Base-by-base conservation (phyloP, 2,797 vertebrate species). In the Pygocentrus nattereri region DNA sequence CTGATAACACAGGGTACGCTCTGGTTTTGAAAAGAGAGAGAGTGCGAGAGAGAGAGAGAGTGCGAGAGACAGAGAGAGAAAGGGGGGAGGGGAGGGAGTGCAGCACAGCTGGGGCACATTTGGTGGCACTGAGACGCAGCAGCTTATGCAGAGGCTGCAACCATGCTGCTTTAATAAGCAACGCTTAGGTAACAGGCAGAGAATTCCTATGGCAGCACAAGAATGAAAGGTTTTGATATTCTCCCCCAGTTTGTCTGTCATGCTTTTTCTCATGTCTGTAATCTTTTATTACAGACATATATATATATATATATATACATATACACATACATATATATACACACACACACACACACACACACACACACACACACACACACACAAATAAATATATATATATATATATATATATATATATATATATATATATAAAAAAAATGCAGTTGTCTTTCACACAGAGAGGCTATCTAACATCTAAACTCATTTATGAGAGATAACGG, bases 1-100 rank as follows among this genome's bases (percentile, higher is more conserved):
- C 88, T 58, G 89, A 92, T 93, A 94, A 93, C 87, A 80, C 61
- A 81, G 56, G 83, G 81, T 90, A 90, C 88, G 71, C 31, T 81
- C 76, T 76, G 79, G 76, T 82, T 82, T 82, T 89, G 88, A 31
- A 90, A 81, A 70, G 50, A 56, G 49, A 49, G 34, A 23, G 41
- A 50, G n/a, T 38, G 41, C n/a, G 69, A 13, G 87, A 88, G 50
- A 89, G 80, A 75, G 47, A 65, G 44, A 59, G 23, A 27, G 58
- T 23, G 44, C 50, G 8, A 10, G 41, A 10, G 41, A 34, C 52
- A n/a, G 88, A 88, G 44, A 88, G 81, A 74, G 44, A n/a, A n/a
- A n/a, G 56, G 54, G 47, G 18, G 7, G 49, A 16, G 54, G 58
- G 34, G 38, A 2, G 3, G 25, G 27, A 31, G 27, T 49, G 79